phyloP scores from a whole-genome alignment of 2,888 invertebrate species.

The Acholoe squamosa region DNA sequence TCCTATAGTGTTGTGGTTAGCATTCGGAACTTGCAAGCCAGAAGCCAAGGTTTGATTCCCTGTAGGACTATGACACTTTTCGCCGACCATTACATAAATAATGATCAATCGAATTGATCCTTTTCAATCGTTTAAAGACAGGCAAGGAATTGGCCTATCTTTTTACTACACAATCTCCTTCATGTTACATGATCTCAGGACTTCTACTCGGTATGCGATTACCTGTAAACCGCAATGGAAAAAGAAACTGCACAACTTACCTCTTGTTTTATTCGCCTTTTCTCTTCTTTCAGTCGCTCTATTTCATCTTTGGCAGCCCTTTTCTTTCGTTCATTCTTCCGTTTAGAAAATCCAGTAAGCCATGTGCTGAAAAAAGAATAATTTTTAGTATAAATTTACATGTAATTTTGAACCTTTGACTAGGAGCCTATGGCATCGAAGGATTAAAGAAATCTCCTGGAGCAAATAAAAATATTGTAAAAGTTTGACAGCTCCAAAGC shows the following conservation, averaged over 20 bases:
- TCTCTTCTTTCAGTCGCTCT: conserved; percentile 61
- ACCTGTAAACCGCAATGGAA: no score
- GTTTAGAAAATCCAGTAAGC: conserved; percentile 54
- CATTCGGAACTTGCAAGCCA: no score
- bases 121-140: background rate
- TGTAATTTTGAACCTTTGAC: no score
- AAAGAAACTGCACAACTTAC: background rate
- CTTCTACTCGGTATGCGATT: no score
- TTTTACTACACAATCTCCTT: no score
- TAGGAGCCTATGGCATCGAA: no score
- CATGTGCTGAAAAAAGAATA: conserved; percentile 37
- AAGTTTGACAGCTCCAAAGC: no score
- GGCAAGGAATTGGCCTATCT: background rate
- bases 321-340: conserved; percentile 58
- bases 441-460: no score
- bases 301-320: conserved; percentile 41
- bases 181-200: background rate
- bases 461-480: no score
- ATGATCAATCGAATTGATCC: background rate
- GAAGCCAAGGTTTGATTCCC: no score
- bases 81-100: background rate
- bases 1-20: no score
- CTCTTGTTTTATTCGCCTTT: conserved; percentile 29
- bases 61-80: background rate
- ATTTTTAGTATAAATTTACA: no score